These are phyloP conservation scores for Trichomycterus rosablanca DNA, from an alignment of 2,113 vertebrate genomes.

Conservation along the genomic window DNA sequence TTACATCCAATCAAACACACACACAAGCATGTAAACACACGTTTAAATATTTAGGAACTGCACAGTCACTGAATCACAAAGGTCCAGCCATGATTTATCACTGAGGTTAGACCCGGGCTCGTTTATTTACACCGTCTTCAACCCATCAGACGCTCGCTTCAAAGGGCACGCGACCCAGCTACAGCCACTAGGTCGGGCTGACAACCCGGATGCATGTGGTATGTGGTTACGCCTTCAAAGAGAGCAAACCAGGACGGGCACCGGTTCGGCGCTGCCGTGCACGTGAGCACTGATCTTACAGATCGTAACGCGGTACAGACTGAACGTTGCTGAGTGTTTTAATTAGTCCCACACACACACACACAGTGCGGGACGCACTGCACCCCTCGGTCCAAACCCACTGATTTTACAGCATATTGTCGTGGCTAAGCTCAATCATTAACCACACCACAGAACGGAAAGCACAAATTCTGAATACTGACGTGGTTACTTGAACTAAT, in stretches of 20 bases:
- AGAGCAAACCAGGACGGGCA: conserved; percentile 6
- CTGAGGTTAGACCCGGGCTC: background rate
- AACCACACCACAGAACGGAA: too few species aligned
- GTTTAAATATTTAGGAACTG: background rate
- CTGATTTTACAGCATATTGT: too few species aligned
- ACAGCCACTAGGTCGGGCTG: conserved; percentile 24
- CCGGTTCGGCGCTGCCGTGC: conserved; percentile 41
- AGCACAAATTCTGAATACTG: too few species aligned
- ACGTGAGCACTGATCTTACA: conserved; percentile 28
- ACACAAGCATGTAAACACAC: background rate
- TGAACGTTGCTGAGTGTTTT: too few species aligned
- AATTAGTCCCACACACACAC: too few species aligned
- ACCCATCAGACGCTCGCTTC: background rate
- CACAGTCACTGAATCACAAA: conserved; percentile 39
- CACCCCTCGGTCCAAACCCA: too few species aligned
- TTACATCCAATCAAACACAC: conserved; percentile 29
- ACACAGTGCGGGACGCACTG: too few species aligned
- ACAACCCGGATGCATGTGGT: conserved; percentile 38
- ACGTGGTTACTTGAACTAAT: too few species aligned
- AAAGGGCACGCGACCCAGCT: background rate
- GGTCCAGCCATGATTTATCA: conserved; percentile 55
- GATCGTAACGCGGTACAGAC: conserved; percentile 13
- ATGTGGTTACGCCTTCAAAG: conserved; percentile 48
- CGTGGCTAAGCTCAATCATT: too few species aligned
- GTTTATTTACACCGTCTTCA: conserved; percentile 34